phyloP scores from a whole-genome alignment of 2,888 invertebrate species.

The Micoletzkya japonica region DNA sequence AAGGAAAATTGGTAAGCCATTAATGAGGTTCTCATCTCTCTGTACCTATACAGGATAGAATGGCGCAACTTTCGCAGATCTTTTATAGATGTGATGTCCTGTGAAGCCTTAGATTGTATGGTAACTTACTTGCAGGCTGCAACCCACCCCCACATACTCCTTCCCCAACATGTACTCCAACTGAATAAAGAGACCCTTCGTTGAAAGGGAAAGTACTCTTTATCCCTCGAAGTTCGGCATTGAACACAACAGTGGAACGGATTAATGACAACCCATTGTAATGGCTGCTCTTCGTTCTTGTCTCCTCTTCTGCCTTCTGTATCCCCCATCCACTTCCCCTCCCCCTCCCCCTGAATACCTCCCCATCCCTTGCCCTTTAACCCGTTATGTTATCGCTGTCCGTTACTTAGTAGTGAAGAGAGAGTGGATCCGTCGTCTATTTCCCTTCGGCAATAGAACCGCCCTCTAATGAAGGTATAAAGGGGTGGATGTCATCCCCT shows the following conservation, averaged over 20 bases:
- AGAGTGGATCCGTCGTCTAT: too few species aligned
- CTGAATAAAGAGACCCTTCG: neutral
- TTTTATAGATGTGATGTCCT: neutral
- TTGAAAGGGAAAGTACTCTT: too few species aligned
- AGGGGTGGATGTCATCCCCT: too few species aligned
- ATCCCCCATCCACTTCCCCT: constrained; percentile 7
- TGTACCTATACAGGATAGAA: too few species aligned
- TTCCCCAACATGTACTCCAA: constrained; percentile 16
- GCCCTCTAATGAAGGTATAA: neutral
- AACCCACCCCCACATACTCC: constrained; percentile 19
- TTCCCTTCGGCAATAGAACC: too few species aligned
- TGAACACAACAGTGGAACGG: constrained; percentile 22
- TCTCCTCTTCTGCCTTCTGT: too few species aligned
- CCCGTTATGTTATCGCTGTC: neutral
- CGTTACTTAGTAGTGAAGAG: neutral
- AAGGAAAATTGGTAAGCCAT: constrained; percentile 69
- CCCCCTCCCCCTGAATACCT: neutral
- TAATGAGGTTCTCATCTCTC: too few species aligned
- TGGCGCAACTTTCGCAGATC: too few species aligned
- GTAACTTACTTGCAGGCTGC: constrained; percentile 17
- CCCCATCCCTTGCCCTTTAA: neutral
- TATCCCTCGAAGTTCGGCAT: too few species aligned
- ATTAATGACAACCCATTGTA: too few species aligned
- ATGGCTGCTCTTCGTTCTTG: too few species aligned
- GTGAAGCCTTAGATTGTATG: too few species aligned